Evolutionary conservation across 2,113 vertebrate genomes (phyloP).

Genomic region (Pterocles orientalis): DNA sequence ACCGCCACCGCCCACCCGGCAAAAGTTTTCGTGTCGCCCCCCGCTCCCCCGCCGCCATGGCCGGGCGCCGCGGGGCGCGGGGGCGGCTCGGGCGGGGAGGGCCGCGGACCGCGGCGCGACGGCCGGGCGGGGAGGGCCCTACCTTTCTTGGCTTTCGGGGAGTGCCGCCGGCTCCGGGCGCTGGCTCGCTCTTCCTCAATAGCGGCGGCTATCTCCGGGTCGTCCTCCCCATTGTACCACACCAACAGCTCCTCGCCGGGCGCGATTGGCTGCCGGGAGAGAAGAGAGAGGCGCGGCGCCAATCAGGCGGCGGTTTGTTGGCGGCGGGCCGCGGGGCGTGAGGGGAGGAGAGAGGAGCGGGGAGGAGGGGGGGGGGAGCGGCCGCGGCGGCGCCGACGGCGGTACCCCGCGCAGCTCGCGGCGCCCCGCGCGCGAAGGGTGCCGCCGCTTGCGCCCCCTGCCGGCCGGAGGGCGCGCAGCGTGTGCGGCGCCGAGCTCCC

Average conservation of each 20-base stretch:
- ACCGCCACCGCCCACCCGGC: not conserved
- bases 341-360: not conserved
- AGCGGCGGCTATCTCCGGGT: constrained; percentile 96
- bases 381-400: not conserved
- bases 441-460: not conserved
- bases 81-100: not conserved
- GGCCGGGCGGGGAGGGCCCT: constrained; percentile 8
- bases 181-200: constrained; percentile 93
- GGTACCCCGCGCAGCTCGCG: not conserved
- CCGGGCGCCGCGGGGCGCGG: not conserved
- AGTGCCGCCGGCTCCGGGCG: constrained; percentile 83
- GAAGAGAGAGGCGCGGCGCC: constrained; percentile 78
- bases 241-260: constrained; percentile 92
- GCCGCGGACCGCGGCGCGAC: too few species aligned
- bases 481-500: not conserved
- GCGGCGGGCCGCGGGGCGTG: constrained; percentile 47
- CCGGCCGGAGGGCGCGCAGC: not conserved
- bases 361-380: not conserved
- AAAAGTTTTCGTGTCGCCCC: not conserved
- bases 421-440: not conserved
- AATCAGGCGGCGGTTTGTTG: constrained; percentile 82
- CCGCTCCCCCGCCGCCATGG: not conserved
- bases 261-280: constrained; percentile 86
- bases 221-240: constrained; percentile 96
- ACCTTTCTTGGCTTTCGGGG: constrained; percentile 80